These are phyloP conservation scores for Chrysomallon squamiferum DNA, from an alignment of 1,140 invertebrate species.

Conservation along the genomic window DNA sequence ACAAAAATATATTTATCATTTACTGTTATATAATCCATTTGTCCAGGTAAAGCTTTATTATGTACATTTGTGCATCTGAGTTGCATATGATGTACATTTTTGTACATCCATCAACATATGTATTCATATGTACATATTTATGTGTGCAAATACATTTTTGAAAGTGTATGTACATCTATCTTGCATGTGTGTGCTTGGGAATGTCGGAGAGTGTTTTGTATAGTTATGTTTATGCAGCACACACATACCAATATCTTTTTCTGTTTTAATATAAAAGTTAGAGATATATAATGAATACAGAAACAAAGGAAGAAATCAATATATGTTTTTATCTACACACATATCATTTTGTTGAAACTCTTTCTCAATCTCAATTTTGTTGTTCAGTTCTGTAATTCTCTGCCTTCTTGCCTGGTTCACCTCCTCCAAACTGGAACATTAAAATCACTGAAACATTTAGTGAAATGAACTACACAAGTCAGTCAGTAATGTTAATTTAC, in stretches of 20 bases:
- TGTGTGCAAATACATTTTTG: too few relatives aligned
- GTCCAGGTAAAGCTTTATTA: not conserved
- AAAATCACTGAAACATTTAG: not conserved
- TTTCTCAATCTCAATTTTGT: conserved; percentile 17
- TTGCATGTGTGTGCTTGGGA: too few relatives aligned
- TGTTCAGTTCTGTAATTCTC: conserved; percentile 27
- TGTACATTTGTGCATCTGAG: not conserved
- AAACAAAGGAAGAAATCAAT: too few relatives aligned
- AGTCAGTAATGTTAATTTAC: not conserved
- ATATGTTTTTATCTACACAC: conserved; percentile 6
- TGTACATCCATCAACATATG: too few relatives aligned
- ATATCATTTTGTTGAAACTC: conserved; percentile 12
- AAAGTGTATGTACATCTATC: too few relatives aligned
- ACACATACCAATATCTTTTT: not conserved
- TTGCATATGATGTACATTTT: too few relatives aligned
- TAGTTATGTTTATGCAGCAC: too few relatives aligned
- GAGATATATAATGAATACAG: too few relatives aligned
- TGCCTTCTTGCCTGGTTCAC: conserved; percentile 13
- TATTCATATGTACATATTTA: too few relatives aligned
- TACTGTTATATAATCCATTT: not conserved
- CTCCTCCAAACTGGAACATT: conserved; percentile 20
- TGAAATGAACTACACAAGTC: not conserved
- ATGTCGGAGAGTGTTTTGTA: too few relatives aligned
- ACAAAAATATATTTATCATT: not conserved
- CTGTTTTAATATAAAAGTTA: not conserved